Evolutionary conservation across 2,888 invertebrate species (phyloP), one percentile per base, ranked within the genome.

Genomic region (Bibio marci): DNA sequence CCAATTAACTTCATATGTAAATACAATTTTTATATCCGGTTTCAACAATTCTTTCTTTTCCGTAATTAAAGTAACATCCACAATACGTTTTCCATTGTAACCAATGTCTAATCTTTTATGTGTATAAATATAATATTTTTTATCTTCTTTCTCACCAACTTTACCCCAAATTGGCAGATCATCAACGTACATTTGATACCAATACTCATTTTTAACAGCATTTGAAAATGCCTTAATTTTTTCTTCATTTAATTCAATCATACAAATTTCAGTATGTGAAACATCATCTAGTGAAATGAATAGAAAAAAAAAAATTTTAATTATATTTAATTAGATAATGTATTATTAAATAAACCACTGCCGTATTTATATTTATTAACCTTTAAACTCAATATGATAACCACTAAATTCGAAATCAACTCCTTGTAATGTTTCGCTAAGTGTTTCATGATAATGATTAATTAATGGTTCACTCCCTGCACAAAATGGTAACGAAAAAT

Each of bases 161-260:
- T 94, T 90, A 60, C 95, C 97, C 95, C 95, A 97, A 48, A 97
- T 90, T 13, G 98, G 97, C 42, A 98, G 65, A 53, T 95, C 94
- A 62, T 97, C 97, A 46, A 98, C 83, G 62, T 97, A 98, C 98
- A 98, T 98, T 65, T 98, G 97, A 64, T 97, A 98, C 92, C 95
- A 98, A 61, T 99, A 98, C 56, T 97, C 92, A 65, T 98, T 98
- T 63, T 90, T 91, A 3, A 99, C 92, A 19, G 98, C 98, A 64
- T 97, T 98, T 1, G 85, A 76, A 54, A 99, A 91, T 2, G 91
- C 87, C 57, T 90, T 88, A 48, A 82, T 80, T 46, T 81, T 81
- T 50, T 88, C 86, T 45, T 91, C 82, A 39, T 71, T 72, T 44
- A 95, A 64, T 52, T 76, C 73, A 30, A 88, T 79, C 52, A 80